These are phyloP conservation scores for Campoletis sonorensis DNA, from an alignment of 1,140 invertebrate genomes.

Conservation along the genomic window DNA sequence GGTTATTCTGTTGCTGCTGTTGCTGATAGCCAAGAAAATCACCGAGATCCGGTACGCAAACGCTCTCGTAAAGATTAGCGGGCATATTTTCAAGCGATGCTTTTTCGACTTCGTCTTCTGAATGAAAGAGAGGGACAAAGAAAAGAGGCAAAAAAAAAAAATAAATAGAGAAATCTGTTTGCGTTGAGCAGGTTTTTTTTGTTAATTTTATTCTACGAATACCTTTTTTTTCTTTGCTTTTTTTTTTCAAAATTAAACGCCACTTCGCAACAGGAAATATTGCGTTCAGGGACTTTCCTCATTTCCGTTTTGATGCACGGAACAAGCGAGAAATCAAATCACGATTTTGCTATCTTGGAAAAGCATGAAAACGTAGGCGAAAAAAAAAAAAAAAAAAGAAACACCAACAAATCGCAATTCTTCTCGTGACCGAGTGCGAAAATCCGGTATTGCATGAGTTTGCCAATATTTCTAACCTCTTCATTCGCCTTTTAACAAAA, in stretches of 20 bases:
- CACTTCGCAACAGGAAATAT: background rate
- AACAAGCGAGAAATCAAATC: constrained; percentile 15
- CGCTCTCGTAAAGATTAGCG: constrained; percentile 84
- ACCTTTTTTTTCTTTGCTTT: no score
- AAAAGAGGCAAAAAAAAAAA: background rate
- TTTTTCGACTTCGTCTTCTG: constrained; percentile 84
- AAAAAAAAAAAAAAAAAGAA: background rate
- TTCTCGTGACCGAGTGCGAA: constrained; percentile 17
- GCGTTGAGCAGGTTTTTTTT: background rate
- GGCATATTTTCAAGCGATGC: constrained; percentile 81
- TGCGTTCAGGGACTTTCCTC: background rate
- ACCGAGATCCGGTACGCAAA: constrained; percentile 87
- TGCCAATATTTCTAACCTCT: background rate
- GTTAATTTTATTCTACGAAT: no score
- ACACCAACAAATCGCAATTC: background rate
- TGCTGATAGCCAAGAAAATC: constrained; percentile 81
- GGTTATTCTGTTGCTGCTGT: constrained; percentile 44
- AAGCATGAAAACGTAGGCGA: background rate
- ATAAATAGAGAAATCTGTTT: constrained; percentile 28
- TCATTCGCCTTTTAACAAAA: background rate
- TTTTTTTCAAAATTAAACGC: background rate
- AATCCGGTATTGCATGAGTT: constrained; percentile 36
- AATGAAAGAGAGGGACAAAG: constrained; percentile 64
- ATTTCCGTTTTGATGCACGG: constrained; percentile 22
- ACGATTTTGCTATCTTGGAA: background rate